Evolutionary conservation across 92 coral and sea anemone species (phyloP).

Genomic region (Epizoanthus ramosus): DNA sequence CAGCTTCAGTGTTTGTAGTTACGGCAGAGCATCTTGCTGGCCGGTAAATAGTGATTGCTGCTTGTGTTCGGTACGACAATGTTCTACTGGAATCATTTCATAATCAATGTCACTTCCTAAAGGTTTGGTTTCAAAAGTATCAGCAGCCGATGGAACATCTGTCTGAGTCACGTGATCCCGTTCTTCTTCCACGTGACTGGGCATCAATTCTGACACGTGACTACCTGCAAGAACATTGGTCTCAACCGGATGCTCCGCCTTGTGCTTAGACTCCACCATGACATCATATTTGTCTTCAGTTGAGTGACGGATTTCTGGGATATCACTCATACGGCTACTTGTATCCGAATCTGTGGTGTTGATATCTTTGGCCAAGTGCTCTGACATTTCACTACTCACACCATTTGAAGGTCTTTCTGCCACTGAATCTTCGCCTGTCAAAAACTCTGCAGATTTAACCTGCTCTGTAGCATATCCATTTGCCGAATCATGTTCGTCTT

Average conservation of each 20-base stretch:
- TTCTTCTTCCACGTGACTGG: conserved; percentile 15
- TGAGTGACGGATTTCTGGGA: conserved; percentile 11
- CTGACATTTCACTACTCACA: not conserved
- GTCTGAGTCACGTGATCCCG: not conserved
- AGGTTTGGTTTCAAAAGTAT: conserved; percentile 11
- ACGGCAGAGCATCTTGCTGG: too few relatives aligned
- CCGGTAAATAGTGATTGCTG: not conserved
- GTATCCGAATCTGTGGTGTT: not conserved
- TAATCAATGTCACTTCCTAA: conserved; percentile 21
- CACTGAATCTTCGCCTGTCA: not conserved
- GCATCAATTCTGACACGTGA: conserved; percentile 7
- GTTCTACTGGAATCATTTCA: conserved; percentile 4
- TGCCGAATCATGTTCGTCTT: not conserved
- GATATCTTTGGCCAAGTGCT: not conserved
- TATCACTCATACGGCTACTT: not conserved
- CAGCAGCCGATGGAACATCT: conserved; percentile 2
- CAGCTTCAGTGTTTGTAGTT: too few relatives aligned
- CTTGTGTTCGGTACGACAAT: not conserved
- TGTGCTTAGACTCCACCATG: not conserved
- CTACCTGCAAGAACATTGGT: not conserved
- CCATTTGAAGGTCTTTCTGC: not conserved
- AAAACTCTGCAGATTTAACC: not conserved
- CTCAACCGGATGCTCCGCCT: conserved; percentile 8
- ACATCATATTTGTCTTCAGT: conserved; percentile 12
- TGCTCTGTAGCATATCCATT: conserved; percentile 23